phyloP scores from a whole-genome alignment of 2,888 invertebrate genomes.

The Lissonota sp. region DNA sequence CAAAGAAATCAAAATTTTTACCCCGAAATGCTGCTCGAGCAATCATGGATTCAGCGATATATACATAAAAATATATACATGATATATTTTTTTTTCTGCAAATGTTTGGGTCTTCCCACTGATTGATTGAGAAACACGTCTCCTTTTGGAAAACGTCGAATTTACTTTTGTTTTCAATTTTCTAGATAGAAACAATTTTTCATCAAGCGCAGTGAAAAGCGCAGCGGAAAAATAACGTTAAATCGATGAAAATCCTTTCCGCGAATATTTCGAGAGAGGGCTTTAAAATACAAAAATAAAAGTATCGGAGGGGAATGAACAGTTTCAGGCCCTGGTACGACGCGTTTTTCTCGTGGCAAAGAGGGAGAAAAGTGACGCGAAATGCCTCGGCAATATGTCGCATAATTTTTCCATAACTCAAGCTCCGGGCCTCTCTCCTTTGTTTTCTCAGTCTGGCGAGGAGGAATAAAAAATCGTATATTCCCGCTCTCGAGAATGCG shows the following conservation, averaged over 20 bases:
- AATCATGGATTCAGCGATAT: too few relatives aligned
- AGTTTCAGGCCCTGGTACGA: constrained; percentile 9
- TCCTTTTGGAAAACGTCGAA: constrained; percentile 2
- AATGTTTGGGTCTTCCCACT: not conserved
- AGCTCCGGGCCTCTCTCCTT: constrained; percentile 8
- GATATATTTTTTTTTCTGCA: too few relatives aligned
- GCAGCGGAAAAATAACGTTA: not conserved
- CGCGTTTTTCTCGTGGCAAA: constrained; percentile 3
- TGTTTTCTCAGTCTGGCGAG: constrained; percentile 2
- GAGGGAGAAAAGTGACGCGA: constrained; percentile 40
- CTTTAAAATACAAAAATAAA: constrained; percentile 33
- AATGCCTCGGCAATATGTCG: constrained; percentile 74
- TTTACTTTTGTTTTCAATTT: constrained; percentile 1
- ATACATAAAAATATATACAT: too few relatives aligned
- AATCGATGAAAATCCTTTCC: constrained; percentile 48
- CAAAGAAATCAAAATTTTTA: too few relatives aligned
- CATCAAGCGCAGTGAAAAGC: not conserved
- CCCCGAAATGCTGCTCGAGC: too few relatives aligned
- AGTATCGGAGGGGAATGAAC: constrained; percentile 27
- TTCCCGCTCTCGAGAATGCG: constrained; percentile 27
- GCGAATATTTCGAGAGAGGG: constrained; percentile 32
- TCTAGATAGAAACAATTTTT: constrained; percentile 2
- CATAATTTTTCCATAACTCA: constrained; percentile 78
- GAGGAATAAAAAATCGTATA: not conserved
- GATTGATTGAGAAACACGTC: not conserved